Evolutionary conservation across 2,797 vertebrate species (phyloP).

Genomic region (Masticophis lateralis): DNA sequence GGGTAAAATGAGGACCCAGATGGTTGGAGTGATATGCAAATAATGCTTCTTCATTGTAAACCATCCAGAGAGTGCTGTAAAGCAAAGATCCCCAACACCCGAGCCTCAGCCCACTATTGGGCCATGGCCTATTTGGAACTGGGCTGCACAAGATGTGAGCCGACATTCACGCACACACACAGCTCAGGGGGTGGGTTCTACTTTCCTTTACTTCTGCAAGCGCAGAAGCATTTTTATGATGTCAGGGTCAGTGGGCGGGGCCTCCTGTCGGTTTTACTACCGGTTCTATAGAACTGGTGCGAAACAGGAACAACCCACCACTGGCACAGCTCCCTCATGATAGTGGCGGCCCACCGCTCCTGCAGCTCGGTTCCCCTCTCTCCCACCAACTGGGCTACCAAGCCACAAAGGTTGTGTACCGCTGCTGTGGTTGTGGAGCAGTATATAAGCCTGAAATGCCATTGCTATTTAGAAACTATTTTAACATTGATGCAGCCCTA

Average conservation of each 20-base stretch:
- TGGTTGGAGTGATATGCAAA: background rate
- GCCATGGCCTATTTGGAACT: background rate
- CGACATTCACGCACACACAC: accelerated
- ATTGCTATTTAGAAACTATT: background rate
- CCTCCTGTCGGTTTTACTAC: too few species aligned
- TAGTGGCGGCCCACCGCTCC: background rate
- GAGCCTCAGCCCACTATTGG: too few species aligned
- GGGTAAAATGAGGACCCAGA: background rate
- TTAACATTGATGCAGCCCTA: background rate
- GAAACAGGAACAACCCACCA: too few species aligned
- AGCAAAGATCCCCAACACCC: background rate
- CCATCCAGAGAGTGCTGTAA: background rate
- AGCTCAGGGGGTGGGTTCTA: background rate
- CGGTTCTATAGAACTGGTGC: too few species aligned
- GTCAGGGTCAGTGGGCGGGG: too few species aligned
- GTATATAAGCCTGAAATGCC: background rate
- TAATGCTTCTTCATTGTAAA: background rate
- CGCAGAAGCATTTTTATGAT: too few species aligned
- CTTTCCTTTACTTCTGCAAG: too few species aligned
- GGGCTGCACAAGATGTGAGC: accelerated
- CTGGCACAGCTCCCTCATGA: background rate
- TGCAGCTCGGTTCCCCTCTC: background rate
- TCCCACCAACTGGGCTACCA: background rate
- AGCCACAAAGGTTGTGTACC: background rate
- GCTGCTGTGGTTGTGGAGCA: background rate